phyloP scores from a whole-genome alignment of 2,797 vertebrate species.

The Sebastolobus altivelis region DNA sequence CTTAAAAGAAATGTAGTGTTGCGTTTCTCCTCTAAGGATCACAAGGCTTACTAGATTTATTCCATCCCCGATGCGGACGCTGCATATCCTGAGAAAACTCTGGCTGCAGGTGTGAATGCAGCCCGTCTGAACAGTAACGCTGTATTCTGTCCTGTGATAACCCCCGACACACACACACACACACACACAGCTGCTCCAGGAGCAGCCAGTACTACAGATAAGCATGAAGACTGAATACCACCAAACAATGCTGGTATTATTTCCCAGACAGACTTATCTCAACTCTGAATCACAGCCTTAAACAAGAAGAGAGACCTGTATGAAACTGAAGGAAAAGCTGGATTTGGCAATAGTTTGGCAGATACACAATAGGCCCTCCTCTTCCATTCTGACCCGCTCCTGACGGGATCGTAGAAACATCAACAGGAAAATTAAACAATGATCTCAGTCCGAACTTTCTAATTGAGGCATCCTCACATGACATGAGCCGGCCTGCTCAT shows the following conservation, averaged over 20 bases:
- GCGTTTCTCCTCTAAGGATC: neutral
- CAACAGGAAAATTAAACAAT: conserved; percentile 57
- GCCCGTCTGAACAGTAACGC: conserved; percentile 8
- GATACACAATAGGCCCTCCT: conserved; percentile 79
- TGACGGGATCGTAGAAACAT: conserved; percentile 65
- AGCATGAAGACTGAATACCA: conserved; percentile 14
- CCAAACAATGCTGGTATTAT: conserved; percentile 9
- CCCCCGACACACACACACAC: too few species aligned
- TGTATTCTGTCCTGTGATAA: neutral
- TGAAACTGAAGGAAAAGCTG: conserved; percentile 65
- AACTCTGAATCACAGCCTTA: conserved; percentile 78
- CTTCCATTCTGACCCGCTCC: conserved; percentile 51
- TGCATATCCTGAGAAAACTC: conserved; percentile 11
- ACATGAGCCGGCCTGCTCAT: conserved; percentile 51
- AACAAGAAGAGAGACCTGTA: conserved; percentile 48
- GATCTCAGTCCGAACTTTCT: conserved; percentile 55
- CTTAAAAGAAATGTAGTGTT: neutral
- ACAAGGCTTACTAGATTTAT: conserved; percentile 3
- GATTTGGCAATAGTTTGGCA: conserved; percentile 94
- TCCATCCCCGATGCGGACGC: conserved; percentile 9
- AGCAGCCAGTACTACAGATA: conserved; percentile 2
- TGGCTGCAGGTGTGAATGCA: conserved; percentile 28
- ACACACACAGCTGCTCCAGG: conserved; percentile 29
- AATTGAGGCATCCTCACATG: conserved; percentile 63
- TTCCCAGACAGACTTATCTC: conserved; percentile 26